Evolutionary conservation across 2,797 vertebrate genomes (phyloP).

Genomic region (Manis javanica): DNA sequence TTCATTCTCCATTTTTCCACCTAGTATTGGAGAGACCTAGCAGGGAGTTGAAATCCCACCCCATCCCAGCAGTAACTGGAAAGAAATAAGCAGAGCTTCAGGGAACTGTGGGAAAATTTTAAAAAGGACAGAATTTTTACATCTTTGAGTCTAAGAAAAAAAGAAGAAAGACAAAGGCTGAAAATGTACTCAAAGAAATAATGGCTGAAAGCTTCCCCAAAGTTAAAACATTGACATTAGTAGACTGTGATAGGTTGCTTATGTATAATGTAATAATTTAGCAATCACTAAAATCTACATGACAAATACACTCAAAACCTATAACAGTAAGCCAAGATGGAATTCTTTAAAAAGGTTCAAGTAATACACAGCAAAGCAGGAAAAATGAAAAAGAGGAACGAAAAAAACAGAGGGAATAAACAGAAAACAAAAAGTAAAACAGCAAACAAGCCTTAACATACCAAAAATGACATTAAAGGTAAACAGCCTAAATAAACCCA

Average conservation of each 20-base stretch:
- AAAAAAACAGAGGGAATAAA: background rate
- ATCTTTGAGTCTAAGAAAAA: background rate
- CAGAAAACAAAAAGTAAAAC: background rate
- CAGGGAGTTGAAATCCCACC: background rate
- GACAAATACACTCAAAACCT: background rate
- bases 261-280: background rate
- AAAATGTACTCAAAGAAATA: constrained; percentile 11
- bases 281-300: background rate
- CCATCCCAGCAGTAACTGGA: background rate
- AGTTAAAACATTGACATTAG: background rate
- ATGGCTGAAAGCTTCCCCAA: background rate
- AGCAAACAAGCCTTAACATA: background rate
- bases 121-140: background rate
- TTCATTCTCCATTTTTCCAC: background rate
- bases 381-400: background rate
- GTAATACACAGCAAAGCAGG: background rate
- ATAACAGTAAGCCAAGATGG: background rate
- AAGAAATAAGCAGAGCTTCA: background rate
- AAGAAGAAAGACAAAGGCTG: background rate
- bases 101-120: background rate
- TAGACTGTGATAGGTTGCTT: background rate
- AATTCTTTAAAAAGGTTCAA: constrained; percentile 41
- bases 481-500: background rate
- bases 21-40: background rate
- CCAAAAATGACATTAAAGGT: background rate